These are phyloP conservation scores for Pygoscelis antarcticus DNA, from an alignment of 2,113 vertebrate species.

Conservation along the genomic window DNA sequence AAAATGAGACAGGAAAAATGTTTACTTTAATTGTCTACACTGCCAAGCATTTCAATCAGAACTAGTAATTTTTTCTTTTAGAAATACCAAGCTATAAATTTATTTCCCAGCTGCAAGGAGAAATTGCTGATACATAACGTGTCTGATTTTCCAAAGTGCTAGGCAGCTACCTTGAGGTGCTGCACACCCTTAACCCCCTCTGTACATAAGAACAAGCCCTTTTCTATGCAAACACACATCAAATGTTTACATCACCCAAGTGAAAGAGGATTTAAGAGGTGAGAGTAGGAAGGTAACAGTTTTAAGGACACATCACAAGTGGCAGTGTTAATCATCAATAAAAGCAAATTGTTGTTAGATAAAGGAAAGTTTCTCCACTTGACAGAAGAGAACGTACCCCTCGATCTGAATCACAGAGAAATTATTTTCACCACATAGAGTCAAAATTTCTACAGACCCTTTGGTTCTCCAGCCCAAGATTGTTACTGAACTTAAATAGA, in stretches of 20 bases:
- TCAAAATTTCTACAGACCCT: neutral
- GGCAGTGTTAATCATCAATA: neutral
- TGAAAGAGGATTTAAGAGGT: neutral
- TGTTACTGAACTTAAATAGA: neutral
- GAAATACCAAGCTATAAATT: conserved; percentile 39
- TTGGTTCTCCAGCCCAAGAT: neutral
- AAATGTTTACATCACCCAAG: neutral
- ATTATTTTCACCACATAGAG: neutral
- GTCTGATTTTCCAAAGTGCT: neutral
- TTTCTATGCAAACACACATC: neutral
- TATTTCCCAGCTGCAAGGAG: conserved; percentile 20
- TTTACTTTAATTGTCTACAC: neutral
- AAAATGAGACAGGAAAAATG: neutral
- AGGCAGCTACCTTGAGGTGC: neutral
- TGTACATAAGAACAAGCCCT: neutral
- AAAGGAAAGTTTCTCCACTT: neutral
- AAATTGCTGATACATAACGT: conserved; percentile 18
- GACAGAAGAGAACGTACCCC: neutral
- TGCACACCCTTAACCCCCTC: neutral
- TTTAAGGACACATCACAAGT: conserved; percentile 5
- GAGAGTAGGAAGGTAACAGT: neutral
- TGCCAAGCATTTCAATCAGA: conserved; percentile 17
- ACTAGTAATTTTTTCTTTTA: conserved; percentile 20
- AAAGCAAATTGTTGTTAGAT: neutral
- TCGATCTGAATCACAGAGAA: neutral